Evolutionary conservation across 2,113 vertebrate genomes (phyloP).

Genomic region (Callaeas wilsoni): DNA sequence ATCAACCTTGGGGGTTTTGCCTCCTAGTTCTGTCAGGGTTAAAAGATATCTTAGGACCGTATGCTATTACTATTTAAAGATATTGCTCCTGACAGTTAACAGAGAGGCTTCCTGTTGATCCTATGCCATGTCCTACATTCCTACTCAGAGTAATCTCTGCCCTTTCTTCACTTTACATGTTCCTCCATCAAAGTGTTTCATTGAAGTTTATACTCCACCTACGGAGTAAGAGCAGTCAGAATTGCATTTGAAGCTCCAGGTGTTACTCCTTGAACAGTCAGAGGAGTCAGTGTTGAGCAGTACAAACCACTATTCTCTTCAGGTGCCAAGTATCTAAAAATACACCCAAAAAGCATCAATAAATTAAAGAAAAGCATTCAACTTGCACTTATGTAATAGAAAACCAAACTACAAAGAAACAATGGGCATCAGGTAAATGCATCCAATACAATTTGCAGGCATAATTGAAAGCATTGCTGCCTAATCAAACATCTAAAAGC

Average conservation of each 20-base stretch:
- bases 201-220: neutral
- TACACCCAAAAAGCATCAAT: constrained; percentile 62
- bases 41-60: neutral
- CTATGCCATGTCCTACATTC: neutral
- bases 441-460: constrained; percentile 74
- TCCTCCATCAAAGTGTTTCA: neutral
- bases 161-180: neutral
- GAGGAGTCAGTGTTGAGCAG: constrained; percentile 72
- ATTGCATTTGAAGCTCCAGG: neutral
- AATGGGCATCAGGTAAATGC: constrained; percentile 74
- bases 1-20: neutral
- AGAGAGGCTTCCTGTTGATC: neutral
- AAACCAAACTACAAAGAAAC: constrained; percentile 71
- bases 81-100: neutral
- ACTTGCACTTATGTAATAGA: constrained; percentile 71
- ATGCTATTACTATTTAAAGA: neutral
- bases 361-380: constrained; percentile 71
- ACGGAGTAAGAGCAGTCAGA: neutral
- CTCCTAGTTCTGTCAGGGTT: neutral
- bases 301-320: constrained; percentile 14
- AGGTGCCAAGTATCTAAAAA: constrained; percentile 59
- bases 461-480: constrained; percentile 82
- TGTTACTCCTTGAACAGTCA: constrained; percentile 28
- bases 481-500: constrained; percentile 83
- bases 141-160: neutral